Evolutionary conservation across 1,140 invertebrate genomes (phyloP).

Genomic region (Helicorthomorpha holstii): DNA sequence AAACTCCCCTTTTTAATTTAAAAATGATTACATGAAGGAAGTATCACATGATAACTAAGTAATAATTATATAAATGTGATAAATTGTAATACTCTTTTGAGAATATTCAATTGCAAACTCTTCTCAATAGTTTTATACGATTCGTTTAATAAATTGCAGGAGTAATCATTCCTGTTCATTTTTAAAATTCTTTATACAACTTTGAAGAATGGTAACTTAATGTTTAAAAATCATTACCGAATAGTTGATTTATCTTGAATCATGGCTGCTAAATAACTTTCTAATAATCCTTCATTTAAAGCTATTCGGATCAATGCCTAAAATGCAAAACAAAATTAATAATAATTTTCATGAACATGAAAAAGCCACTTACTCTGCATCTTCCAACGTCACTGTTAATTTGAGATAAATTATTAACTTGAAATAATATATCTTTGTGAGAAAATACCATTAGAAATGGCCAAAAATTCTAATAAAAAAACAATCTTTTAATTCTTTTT

Average conservation of each 20-base stretch:
- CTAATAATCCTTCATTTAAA: conserved; percentile 70
- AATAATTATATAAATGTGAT: too few species aligned
- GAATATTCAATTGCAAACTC: too few species aligned
- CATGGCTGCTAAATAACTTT: conserved; percentile 66
- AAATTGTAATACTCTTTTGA: too few species aligned
- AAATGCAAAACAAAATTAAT: neutral
- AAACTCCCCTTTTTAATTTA: too few species aligned
- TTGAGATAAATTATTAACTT: conserved; percentile 41
- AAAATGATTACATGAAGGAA: too few species aligned
- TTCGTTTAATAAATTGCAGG: neutral
- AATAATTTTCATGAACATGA: neutral
- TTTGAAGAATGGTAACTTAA: neutral
- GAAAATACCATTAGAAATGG: conserved; percentile 62
- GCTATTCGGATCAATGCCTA: conserved; percentile 65
- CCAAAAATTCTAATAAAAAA: conserved; percentile 53
- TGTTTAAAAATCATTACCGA: too few species aligned
- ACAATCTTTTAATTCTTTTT: neutral
- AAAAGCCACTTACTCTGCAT: conserved; percentile 38
- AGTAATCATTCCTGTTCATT: neutral
- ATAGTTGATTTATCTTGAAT: conserved; percentile 47
- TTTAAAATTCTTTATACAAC: neutral
- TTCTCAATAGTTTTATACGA: too few species aligned
- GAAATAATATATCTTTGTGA: conserved; percentile 64
- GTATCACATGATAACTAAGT: too few species aligned
- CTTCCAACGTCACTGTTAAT: conserved; percentile 77